A percentile compares a stretch with the other conserved stretches of the same genome.
Conservation (phyloP, 2,797 vertebrate species). For the Pristis pectinata region DNA sequence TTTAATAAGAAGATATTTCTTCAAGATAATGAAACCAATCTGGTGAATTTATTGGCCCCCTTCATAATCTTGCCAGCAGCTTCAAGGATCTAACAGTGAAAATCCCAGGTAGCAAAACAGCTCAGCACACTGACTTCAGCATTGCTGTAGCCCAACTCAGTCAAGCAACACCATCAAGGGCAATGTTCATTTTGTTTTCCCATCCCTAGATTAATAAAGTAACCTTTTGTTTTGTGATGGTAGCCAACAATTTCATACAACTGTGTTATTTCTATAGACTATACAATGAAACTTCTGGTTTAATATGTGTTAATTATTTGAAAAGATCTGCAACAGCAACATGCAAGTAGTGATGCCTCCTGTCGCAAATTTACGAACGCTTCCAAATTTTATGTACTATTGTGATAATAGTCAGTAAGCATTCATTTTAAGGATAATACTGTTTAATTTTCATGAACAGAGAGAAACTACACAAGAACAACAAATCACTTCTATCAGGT, state of each 20-base stretch:
- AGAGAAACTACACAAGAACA: background rate
- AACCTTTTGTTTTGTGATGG: background rate
- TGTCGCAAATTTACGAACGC: background rate
- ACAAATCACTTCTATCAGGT: background rate
- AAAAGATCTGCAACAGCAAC: background rate
- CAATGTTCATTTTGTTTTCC: background rate
- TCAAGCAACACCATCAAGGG: background rate
- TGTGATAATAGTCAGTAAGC: background rate
- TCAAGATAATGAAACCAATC: background rate
- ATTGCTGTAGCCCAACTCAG: background rate
- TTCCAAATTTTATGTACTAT: background rate
- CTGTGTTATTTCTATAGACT: too few relatives aligned
- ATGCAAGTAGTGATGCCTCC: background rate
- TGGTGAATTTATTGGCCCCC: background rate
- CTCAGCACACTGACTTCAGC: background rate
- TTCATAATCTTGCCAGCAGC: background rate
- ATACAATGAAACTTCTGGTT: background rate
- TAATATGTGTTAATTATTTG: background rate
- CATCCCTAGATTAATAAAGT: background rate
- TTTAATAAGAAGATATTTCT: background rate
- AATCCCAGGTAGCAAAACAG: background rate
- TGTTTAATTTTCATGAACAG: background rate
- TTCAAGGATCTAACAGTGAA: background rate
- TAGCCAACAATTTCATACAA: background rate
- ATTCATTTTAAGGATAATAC: background rate